A percentile compares a stretch with the other conserved stretches of the same genome.
Conservation (phyloP, 2,888 invertebrate genomes). For the Phlogophora meticulosa region DNA sequence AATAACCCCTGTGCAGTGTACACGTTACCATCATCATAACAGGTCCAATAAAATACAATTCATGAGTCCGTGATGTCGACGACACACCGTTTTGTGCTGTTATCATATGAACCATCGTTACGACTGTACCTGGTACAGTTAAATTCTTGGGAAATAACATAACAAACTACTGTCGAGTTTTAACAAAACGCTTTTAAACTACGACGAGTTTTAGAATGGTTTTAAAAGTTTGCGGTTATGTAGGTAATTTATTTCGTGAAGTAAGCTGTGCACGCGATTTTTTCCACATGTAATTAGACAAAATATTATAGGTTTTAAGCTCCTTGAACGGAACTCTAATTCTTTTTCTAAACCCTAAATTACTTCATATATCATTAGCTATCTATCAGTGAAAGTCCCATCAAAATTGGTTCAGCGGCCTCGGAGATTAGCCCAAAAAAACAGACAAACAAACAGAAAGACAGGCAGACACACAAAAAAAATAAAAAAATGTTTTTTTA, state of each 20-base stretch:
- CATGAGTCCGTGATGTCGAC: slow-evolving; percentile 34
- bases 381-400: no score
- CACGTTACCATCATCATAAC: slow-evolving; percentile 27
- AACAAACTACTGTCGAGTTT: slow-evolving; percentile 24
- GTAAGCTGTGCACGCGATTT: no score
- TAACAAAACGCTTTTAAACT: slow-evolving; percentile 36
- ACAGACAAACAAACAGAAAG: no score
- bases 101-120: slow-evolving; percentile 36
- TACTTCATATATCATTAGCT: no score
- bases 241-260: neutral
- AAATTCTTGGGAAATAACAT: slow-evolving; percentile 50
- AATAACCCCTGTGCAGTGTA: slow-evolving; percentile 1
- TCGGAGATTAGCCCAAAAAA: no score
- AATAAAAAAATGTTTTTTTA: no score
- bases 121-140: slow-evolving; percentile 39
- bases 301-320: no score
- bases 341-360: no score
- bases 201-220: slow-evolving; percentile 9
- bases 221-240: neutral
- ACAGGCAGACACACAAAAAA: no score
- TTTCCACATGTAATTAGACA: no score
- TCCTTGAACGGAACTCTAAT: no score
- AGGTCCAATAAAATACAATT: slow-evolving; percentile 49
- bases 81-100: slow-evolving; percentile 26
- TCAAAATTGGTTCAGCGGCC: no score